Evolutionary conservation across 2,113 vertebrate genomes (phyloP).

Genomic region (Danio rerio): DNA sequence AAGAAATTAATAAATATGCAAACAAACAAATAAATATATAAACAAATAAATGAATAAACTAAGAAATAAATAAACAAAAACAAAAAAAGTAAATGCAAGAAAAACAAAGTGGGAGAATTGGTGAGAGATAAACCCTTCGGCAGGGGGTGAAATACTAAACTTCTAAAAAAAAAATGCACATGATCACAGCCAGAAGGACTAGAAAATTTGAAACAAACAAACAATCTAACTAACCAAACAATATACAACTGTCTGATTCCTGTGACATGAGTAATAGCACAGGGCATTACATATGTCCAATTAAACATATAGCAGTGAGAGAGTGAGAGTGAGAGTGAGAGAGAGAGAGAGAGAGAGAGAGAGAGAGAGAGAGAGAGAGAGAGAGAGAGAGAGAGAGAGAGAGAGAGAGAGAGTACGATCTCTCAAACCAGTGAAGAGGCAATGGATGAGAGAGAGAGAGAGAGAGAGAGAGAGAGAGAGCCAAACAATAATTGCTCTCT

Average conservation of each 20-base stretch:
- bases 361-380: neutral
- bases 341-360: constrained; percentile 4
- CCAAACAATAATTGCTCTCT: constrained; percentile 59
- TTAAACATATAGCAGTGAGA: constrained; percentile 21
- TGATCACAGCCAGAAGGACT: neutral
- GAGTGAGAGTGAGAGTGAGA: constrained; percentile 7
- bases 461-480: constrained; percentile 13
- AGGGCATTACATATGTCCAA: constrained; percentile 38
- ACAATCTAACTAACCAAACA: neutral
- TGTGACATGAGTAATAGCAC: constrained; percentile 23
- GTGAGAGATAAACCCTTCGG: neutral
- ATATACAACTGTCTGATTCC: neutral
- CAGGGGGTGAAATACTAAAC: neutral
- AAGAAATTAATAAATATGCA: too few species aligned
- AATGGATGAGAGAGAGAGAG: constrained; percentile 6
- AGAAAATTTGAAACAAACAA: neutral
- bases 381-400: constrained; percentile 1
- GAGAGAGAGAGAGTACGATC: constrained; percentile 21
- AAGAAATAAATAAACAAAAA: too few species aligned
- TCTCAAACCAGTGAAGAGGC: too few species aligned
- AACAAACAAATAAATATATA: too few species aligned
- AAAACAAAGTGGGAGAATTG: neutral
- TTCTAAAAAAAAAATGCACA: neutral
- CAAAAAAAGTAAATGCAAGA: too few species aligned
- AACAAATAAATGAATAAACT: too few species aligned